Evolutionary conservation across 1,140 invertebrate genomes (phyloP).

Genomic region (Euschistus heros): DNA sequence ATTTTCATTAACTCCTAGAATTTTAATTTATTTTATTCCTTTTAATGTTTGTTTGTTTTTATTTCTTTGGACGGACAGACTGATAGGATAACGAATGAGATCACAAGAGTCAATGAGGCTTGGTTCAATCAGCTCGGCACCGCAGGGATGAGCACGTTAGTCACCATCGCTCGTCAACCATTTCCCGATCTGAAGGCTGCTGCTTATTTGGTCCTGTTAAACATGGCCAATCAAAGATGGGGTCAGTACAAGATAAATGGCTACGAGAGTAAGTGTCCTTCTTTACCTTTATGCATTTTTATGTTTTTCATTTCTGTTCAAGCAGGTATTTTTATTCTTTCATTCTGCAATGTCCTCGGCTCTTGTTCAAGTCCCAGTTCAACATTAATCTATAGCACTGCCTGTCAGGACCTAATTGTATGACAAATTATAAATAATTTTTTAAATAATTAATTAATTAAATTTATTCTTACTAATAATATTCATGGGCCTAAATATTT

Average conservation of each 20-base stretch:
- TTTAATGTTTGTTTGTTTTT: conserved; percentile 11
- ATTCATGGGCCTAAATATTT: too few species aligned
- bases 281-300: neutral
- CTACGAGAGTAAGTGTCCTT: neutral
- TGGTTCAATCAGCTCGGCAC: conserved; percentile 47
- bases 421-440: too few species aligned
- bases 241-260: conserved; percentile 46
- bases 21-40: neutral
- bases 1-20: neutral
- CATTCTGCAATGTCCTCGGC: neutral
- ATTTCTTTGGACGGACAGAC: conserved; percentile 26
- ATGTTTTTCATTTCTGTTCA: neutral
- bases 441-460: too few species aligned
- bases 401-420: too few species aligned
- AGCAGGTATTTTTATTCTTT: neutral
- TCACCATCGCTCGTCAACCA: conserved; percentile 46
- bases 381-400: too few species aligned
- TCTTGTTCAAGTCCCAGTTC: neutral
- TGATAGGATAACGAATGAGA: conserved; percentile 39
- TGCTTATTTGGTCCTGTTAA: conserved; percentile 41
- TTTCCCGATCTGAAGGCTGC: conserved; percentile 48
- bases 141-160: conserved; percentile 43
- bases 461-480: too few species aligned
- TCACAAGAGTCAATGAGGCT: conserved; percentile 41
- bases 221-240: conserved; percentile 46